phyloP scores from a whole-genome alignment of 2,888 invertebrate genomes.

The Standfussiana lucernea region DNA sequence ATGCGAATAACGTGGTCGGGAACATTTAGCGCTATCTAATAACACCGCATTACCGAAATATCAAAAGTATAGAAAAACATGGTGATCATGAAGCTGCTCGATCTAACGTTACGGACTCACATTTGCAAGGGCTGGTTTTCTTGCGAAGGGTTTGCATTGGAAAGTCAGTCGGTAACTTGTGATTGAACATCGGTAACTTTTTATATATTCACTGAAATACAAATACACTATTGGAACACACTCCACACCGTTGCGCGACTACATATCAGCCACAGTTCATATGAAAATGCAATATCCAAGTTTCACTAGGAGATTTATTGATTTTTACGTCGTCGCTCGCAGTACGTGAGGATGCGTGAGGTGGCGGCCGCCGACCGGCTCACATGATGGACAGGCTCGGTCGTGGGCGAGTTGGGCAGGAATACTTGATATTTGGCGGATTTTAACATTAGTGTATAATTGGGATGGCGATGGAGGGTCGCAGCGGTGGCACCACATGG shows the following conservation, averaged over 20 bases:
- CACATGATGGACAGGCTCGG: slow-evolving; percentile 67
- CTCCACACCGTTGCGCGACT: slow-evolving; percentile 71
- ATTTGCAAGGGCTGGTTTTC: slow-evolving; percentile 98
- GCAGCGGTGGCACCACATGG: slow-evolving; percentile 74
- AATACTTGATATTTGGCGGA: slow-evolving; percentile 62
- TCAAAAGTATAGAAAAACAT: slow-evolving; percentile 72
- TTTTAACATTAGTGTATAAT: slow-evolving; percentile 75
- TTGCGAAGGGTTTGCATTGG: slow-evolving; percentile 97
- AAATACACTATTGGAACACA: slow-evolving; percentile 84
- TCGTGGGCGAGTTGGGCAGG: slow-evolving; percentile 54
- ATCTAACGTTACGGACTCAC: slow-evolving; percentile 92
- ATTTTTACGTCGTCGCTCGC: slow-evolving; percentile 81
- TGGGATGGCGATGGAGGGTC: slow-evolving; percentile 71
- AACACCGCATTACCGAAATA: slow-evolving; percentile 78
- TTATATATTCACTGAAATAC: slow-evolving; percentile 84
- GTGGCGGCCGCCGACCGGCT: slow-evolving; percentile 66
- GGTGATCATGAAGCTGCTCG: slow-evolving; percentile 72
- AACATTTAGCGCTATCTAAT: slow-evolving; percentile 86
- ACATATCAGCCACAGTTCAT: slow-evolving; percentile 73
- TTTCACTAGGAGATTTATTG: slow-evolving; percentile 83
- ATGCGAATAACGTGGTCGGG: slow-evolving; percentile 80
- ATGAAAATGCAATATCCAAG: slow-evolving; percentile 78
- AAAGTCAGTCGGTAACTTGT: slow-evolving; percentile 91
- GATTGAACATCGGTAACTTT: slow-evolving; percentile 89
- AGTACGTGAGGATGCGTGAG: slow-evolving; percentile 66